Percentiles rank a stretch among this genome's conserved stretches.
Evolutionary conservation across 2,113 vertebrate species (phyloP).

Genomic region (Vulpes ferrilata): DNA sequence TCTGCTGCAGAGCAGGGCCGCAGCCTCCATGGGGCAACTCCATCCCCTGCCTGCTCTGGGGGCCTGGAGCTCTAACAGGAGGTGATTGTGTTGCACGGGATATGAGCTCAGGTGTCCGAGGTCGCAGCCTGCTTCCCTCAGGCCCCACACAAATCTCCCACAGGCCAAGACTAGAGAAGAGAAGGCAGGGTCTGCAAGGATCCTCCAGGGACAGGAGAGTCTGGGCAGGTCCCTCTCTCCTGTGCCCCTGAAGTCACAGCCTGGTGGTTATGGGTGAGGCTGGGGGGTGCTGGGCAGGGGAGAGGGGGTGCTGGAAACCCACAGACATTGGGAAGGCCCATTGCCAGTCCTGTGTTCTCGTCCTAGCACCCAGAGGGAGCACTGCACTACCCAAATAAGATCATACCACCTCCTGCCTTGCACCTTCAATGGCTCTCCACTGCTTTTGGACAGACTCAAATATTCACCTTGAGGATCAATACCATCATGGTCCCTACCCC

Average conservation of each 20-base stretch:
- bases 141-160: background rate
- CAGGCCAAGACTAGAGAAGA: background rate
- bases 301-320: background rate
- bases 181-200: rapidly evolving
- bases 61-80: background rate
- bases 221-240: background rate
- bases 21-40: rapidly evolving
- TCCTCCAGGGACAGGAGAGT: background rate
- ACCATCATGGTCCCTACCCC: background rate
- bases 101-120: background rate
- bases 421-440: background rate
- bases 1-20: background rate
- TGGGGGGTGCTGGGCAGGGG: background rate
- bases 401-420: background rate
- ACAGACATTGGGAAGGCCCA: background rate
- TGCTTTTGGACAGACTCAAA: background rate
- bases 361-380: background rate
- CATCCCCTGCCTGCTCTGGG: background rate
- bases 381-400: background rate
- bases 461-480: background rate
- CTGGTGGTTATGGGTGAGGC: background rate
- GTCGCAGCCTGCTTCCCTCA: background rate
- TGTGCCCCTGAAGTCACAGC: background rate
- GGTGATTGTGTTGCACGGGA: background rate
- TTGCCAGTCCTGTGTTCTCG: background rate